Evolutionary conservation across 2,797 vertebrate genomes (phyloP).

Genomic region (Lophura swinhoii): DNA sequence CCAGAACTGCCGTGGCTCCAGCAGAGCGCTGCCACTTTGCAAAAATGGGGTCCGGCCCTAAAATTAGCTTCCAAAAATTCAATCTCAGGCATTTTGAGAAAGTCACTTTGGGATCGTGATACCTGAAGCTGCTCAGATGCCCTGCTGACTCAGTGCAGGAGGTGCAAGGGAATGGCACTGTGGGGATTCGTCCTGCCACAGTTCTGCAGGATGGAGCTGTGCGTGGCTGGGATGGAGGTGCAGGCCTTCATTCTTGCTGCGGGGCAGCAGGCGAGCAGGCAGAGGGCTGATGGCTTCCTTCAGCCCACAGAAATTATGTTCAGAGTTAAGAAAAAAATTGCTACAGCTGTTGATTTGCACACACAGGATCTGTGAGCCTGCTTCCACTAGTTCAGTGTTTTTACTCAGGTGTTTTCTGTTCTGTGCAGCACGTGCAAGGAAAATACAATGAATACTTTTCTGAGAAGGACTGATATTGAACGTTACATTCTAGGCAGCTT

Average conservation of each 20-base stretch:
- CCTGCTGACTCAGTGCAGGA: not conserved
- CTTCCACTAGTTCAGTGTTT: not conserved
- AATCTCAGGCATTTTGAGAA: not conserved
- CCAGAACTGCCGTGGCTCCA: accelerated
- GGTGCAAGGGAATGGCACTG: accelerated
- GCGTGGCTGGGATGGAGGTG: not conserved
- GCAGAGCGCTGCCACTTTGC: accelerated
- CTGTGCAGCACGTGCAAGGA: not conserved
- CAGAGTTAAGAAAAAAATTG: not conserved
- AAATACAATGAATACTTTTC: not conserved
- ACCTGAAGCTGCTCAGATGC: not conserved
- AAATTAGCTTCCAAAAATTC: not conserved
- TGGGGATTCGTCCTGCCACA: not conserved
- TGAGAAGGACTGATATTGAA: not conserved
- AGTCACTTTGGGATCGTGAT: not conserved
- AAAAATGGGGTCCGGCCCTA: not conserved
- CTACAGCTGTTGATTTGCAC: not conserved
- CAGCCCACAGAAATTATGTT: accelerated
- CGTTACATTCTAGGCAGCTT: not conserved
- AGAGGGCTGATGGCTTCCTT: not conserved
- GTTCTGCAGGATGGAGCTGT: not conserved
- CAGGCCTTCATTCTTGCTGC: not conserved
- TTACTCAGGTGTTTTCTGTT: not conserved
- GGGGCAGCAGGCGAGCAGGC: not conserved
- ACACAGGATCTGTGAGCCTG: not conserved